Base-by-base conservation (phyloP, 2,888 invertebrate species). In the Campoletis raptor region DNA sequence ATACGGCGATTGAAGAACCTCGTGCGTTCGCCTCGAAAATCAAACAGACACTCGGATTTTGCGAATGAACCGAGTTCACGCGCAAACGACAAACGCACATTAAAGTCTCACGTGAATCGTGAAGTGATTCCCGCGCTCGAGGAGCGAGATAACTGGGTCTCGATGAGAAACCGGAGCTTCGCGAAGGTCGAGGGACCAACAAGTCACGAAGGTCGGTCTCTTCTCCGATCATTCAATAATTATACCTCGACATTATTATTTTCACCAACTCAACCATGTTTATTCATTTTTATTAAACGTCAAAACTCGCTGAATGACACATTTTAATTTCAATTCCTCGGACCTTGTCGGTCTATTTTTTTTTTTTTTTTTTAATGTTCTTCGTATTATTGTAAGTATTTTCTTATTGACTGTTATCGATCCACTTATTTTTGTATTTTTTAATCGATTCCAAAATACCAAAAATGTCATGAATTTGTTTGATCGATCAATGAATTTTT, bases 171-270 rank as follows among this genome's bases (percentile, higher is more conserved):
- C 37, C 52, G 73, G 73, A 54, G 52, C 73, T 73, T 66, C 45
- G 48, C 64, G 48, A 77, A 77, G 77, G 77, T 77, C 77, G 64
- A 24, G 66, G 48, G 36, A 70, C 70, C 70, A 36, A 73, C 21
- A 36, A 30, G 15, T 45, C 24, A 45, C 37, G 45, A 66, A 77
- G 77, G 66, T 57, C 54, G 54, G 36, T 64, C 61, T 57, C 64
- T 66, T 77, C 77, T 77, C 18, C 30, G n/a, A 45, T 54, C 36
- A 36, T 48, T 77, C 64, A 64, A 66, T 36, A 48, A 57, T 77
- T 66, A 66, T 45, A 24, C 10, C 15, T 76, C 42, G 30, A 30
- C 45, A 37, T 52, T 52, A 48, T 48, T 70, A 45, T 24, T 24
- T 70, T 48, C 48, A 48, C 70, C 70, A 4, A 36, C 48, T 36